Conservation (phyloP, 1,140 invertebrate genomes). For the Bilobella aurantiaca region DNA sequence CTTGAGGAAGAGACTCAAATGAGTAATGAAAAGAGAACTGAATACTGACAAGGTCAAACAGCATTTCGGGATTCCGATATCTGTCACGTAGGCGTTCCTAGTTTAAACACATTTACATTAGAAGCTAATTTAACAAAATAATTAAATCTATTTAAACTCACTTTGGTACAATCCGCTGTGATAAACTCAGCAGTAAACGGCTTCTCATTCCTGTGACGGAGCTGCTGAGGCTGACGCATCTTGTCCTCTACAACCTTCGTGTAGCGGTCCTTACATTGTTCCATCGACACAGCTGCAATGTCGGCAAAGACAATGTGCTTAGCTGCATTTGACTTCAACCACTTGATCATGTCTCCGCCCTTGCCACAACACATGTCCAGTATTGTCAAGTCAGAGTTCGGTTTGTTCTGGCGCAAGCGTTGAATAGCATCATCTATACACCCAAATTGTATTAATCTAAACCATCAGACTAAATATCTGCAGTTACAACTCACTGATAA, state of each 20-base stretch:
- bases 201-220: constrained; percentile 11
- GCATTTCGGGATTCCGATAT: constrained; percentile 60
- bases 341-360: constrained; percentile 93
- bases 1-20: constrained; percentile 86
- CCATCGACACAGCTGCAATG: constrained; percentile 81
- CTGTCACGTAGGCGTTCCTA: constrained; percentile 56
- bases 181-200: constrained; percentile 83
- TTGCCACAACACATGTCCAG: constrained; percentile 70
- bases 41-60: constrained; percentile 84
- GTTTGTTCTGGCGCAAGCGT: not conserved
- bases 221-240: constrained; percentile 27
- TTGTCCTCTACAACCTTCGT: constrained; percentile 40
- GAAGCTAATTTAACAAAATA: constrained; percentile 6
- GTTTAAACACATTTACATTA: constrained; percentile 29
- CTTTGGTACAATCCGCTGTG: constrained; percentile 78
- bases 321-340: constrained; percentile 67
- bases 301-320: constrained; percentile 85
- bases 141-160: constrained; percentile 37
- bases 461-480: no score
- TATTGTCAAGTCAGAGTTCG: constrained; percentile 38
- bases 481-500: constrained; percentile 72
- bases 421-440: constrained; percentile 29
- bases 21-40: constrained; percentile 97
- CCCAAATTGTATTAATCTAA: not conserved
- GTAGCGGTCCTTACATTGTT: constrained; percentile 55